Evolutionary conservation across 2,888 invertebrate species (phyloP), one percentile per base, ranked within the genome.

Genomic region (Mechanitis messenoides): DNA sequence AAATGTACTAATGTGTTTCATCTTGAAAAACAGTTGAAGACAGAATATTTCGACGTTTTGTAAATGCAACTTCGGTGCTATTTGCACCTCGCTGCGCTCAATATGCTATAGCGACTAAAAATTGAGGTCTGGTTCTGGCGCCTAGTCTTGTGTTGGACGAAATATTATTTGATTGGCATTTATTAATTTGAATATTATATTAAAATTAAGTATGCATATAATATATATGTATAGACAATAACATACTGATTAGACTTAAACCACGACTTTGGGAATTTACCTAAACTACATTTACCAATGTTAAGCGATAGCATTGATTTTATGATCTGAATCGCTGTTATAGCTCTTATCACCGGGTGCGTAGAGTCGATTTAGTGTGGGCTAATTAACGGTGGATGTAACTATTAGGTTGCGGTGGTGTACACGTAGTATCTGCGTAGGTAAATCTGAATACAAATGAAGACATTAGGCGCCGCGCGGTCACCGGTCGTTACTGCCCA

Each of bases 371-470:
- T 47, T 60, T 67, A 35, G 56, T 38, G 20, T 62, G 56, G 3
- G 35, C 20, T n/a, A 33, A 42, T 66, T 63, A 53, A 31, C 53
- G 56, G 45, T 50, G 46, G 46, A 46, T 46, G 61, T 45, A 55
- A 55, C 62, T 64, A 62, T 62, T 64, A 58, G 62, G 55, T 58
- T 50, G 59, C 38, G 67, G 64, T 53, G 33, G 68, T 68, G 68
- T 68, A 69, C 68, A 63, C 65, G 67, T 69, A 69, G 66, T 78
- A 78, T 80, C 78, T 75, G 75, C 74, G 79, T 74, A 74, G 76
- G 79, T 77, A 78, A 82, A 85, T 85, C 85, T 82, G 85, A 85
- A 87, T 85, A 84, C 84, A 83, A 85, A 85, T 87, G 83, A 82
- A 85, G 80, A 83, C 80, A 85, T 87, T 84, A 85, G 77, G 71